A percentile compares a stretch with the other conserved stretches of the same genome.
Evolutionary conservation across 1,140 invertebrate species (phyloP).

Genomic region (Bacillus rossius): DNA sequence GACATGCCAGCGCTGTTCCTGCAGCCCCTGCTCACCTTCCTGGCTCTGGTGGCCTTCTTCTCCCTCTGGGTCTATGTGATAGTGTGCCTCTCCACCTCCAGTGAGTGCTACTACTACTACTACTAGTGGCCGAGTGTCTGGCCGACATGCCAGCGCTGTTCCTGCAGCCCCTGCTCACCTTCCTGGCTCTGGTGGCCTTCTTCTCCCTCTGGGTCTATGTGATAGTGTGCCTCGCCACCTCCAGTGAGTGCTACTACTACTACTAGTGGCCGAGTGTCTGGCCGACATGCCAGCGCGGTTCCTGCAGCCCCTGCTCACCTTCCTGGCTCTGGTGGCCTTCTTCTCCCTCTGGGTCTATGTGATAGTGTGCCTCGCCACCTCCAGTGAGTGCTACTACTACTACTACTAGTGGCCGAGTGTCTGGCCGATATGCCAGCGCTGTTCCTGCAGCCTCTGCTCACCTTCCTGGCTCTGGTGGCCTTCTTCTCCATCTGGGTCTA

Average conservation of each 20-base stretch:
- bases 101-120: no score
- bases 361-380: slow-evolving; percentile 62
- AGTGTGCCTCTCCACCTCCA: slow-evolving; percentile 59
- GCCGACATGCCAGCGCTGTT: slow-evolving; percentile 78
- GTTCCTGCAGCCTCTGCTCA: slow-evolving; percentile 81
- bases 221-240: slow-evolving; percentile 62
- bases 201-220: slow-evolving; percentile 81
- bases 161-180: slow-evolving; percentile 83
- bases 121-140: no score
- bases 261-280: no score
- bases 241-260: slow-evolving; percentile 65
- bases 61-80: slow-evolving; percentile 81
- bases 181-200: slow-evolving; percentile 69
- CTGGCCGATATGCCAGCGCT: slow-evolving; percentile 77
- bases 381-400: slow-evolving; percentile 65
- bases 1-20: slow-evolving; percentile 80
- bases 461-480: slow-evolving; percentile 67
- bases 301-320: slow-evolving; percentile 83
- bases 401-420: no score
- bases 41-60: slow-evolving; percentile 71
- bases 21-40: slow-evolving; percentile 82
- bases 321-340: slow-evolving; percentile 69
- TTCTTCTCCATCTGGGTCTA: slow-evolving; percentile 84
- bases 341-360: slow-evolving; percentile 81
- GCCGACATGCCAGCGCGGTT: slow-evolving; percentile 78